phyloP scores from a whole-genome alignment of 2,888 invertebrate species.

The Invenusta paracnida region DNA sequence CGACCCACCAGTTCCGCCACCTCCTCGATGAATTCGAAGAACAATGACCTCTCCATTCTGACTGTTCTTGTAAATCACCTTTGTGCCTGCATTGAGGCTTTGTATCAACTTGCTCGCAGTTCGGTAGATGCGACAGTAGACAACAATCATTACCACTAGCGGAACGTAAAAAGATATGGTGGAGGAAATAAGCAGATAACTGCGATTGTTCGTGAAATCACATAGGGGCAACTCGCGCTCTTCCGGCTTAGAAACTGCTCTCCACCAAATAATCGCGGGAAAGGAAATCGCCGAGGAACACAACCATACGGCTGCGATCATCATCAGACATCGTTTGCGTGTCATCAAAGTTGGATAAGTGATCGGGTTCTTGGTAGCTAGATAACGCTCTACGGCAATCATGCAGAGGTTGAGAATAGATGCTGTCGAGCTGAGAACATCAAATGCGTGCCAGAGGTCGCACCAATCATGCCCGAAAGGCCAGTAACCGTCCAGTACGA shows the following conservation, averaged over 20 bases:
- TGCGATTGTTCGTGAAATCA: constrained; percentile 89
- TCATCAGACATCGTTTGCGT: constrained; percentile 73
- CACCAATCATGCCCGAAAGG: constrained; percentile 91
- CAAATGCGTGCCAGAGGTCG: constrained; percentile 91
- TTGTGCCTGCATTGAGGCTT: constrained; percentile 82
- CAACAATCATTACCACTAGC: constrained; percentile 92
- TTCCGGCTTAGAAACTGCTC: constrained; percentile 61
- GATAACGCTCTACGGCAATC: constrained; percentile 89
- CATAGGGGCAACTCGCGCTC: constrained; percentile 63
- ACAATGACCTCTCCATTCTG: constrained; percentile 69
- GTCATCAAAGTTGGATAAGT: constrained; percentile 91
- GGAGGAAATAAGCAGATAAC: constrained; percentile 92
- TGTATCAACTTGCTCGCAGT: constrained; percentile 86
- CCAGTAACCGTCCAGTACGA: constrained; percentile 66
- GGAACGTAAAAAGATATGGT: constrained; percentile 96
- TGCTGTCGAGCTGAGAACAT: constrained; percentile 92
- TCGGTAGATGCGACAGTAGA: constrained; percentile 88
- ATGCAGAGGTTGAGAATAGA: constrained; percentile 94
- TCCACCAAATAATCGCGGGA: constrained; percentile 77
- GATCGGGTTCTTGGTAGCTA: constrained; percentile 98
- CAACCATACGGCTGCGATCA: constrained; percentile 90
- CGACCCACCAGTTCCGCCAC: not conserved
- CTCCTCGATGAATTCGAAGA: constrained; percentile 82
- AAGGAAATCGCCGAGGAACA: constrained; percentile 93
- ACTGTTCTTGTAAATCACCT: constrained; percentile 62